Conservation (phyloP, 2,797 vertebrate species). For the Protonibea diacanthus region DNA sequence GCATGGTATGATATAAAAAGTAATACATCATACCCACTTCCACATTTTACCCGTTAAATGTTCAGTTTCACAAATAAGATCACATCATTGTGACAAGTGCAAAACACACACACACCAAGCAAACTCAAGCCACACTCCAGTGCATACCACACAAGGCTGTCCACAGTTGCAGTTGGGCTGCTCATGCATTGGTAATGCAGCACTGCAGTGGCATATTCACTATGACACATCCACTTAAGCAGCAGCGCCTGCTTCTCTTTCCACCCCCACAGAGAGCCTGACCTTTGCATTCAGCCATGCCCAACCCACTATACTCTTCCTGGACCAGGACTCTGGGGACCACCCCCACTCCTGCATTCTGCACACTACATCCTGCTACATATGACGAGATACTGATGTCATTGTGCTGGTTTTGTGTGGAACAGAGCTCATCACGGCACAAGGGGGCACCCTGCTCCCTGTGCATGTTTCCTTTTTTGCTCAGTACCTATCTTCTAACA, state of each 20-base stretch:
- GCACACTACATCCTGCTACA: conserved; percentile 44
- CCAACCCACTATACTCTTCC: conserved; percentile 57
- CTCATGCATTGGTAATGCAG: conserved; percentile 69
- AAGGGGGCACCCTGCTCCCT: conserved; percentile 63
- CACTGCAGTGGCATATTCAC: conserved; percentile 69
- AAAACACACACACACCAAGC: conserved; percentile 14
- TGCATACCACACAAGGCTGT: conserved; percentile 23
- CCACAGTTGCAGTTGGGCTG: conserved; percentile 33
- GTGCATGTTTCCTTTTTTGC: conserved; percentile 16
- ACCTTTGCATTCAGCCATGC: conserved; percentile 72
- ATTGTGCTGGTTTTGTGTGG: conserved; percentile 36
- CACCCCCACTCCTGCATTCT: conserved; percentile 29
- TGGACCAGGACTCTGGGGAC: conserved; percentile 49
- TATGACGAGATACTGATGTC: conserved; percentile 56
- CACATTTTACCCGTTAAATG: conserved; percentile 7
- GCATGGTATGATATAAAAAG: not conserved
- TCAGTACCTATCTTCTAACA: not conserved
- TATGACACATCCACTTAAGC: conserved; percentile 57
- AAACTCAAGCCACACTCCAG: conserved; percentile 10
- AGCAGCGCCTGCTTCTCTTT: conserved; percentile 48
- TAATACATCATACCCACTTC: not conserved
- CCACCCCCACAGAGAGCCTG: conserved; percentile 64
- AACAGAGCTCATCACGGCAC: conserved; percentile 38
- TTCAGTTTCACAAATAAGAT: conserved; percentile 15
- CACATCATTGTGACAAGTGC: not conserved